Conservation (phyloP, 2,888 invertebrate species). For the Caenorhabditis sp. region DNA sequence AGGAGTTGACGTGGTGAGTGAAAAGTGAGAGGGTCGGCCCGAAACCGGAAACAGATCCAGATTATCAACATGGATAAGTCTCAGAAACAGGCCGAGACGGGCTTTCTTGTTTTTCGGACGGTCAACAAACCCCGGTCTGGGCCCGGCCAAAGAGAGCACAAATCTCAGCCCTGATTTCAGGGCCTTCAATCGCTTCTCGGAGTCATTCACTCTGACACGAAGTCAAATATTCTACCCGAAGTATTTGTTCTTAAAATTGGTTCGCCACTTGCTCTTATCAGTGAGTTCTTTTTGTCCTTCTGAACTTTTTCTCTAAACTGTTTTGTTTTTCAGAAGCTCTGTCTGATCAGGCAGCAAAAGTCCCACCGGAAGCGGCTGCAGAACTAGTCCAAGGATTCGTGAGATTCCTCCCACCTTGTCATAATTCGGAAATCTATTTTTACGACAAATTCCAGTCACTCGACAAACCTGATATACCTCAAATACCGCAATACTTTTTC, state of each 20-base stretch:
- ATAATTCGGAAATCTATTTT: constrained; percentile 41
- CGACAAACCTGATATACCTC: background rate
- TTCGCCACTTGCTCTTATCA: constrained; percentile 31
- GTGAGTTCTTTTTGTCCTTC: constrained; percentile 8
- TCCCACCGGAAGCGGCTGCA: constrained; percentile 14
- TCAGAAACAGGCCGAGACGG: too few species aligned
- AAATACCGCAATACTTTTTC: constrained; percentile 29
- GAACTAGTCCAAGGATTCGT: constrained; percentile 23
- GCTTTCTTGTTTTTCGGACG: too few species aligned
- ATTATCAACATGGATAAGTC: too few species aligned
- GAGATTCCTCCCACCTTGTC: constrained; percentile 28
- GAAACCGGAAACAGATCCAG: too few species aligned
- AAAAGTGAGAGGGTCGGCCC: background rate
- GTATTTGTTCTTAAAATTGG: constrained; percentile 35
- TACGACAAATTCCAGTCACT: constrained; percentile 17
- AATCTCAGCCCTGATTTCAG: too few species aligned
- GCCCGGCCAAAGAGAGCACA: too few species aligned
- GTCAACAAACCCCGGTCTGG: too few species aligned
- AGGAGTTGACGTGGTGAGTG: constrained; percentile 34
- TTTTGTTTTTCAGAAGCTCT: constrained; percentile 23
- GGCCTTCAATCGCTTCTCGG: constrained; percentile 42
- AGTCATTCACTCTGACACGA: constrained; percentile 24
- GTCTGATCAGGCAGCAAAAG: constrained; percentile 17
- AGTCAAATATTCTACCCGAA: constrained; percentile 5
- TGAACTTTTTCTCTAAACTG: background rate